Base-by-base conservation (phyloP, 2,113 vertebrate genomes). In the Ciconia boyciana region DNA sequence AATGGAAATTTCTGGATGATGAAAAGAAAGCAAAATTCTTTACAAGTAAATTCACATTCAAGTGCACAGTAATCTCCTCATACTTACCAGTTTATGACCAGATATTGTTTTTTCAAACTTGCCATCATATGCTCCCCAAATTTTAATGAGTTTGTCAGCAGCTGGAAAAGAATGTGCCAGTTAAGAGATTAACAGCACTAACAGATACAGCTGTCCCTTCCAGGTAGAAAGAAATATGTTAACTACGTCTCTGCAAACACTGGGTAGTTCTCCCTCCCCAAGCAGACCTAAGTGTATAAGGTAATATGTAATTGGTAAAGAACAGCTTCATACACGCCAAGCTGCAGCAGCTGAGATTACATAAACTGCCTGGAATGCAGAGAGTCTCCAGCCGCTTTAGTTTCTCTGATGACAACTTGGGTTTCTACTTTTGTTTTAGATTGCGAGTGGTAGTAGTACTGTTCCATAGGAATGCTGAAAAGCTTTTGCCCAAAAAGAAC, bases 91-190 rank as follows among this genome's bases (percentile, higher is more conserved):
- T 90, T 99, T 99, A 97, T 99, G 99, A 80, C 99, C 99, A 39
- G 99, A 99, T 97, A 99, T 98, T 72, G 99, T 99, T 97, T 99
- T 99, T 97, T 99, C 99, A 97, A 99, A 99, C 92, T 99, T 99
- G 68, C 99, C 99, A 22, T 99, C 99, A 5, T 99, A 99, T 0
- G 99, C 99, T 39, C 99, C 99, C 99, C 99, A 99, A 77, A 99
- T 99, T 98, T 99, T 99, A 95, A 99, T 99, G 92, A 99, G 98
- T 95, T 99, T 99, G 97, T 99, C 99, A 91, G 99, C 99, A 94
- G 99, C 99, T 99, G 95, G 96, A 75, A 93, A 87, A 93, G 52
- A 96, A 57, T 2, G 41, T 41, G 26, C 32, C 84, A 83, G 52
- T 88, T 88, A 76, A 72, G 71, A 78, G 31, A 61, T 79, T 10